phyloP scores from a whole-genome alignment of 2,888 invertebrate species.

The Thymelicus sylvestris region DNA sequence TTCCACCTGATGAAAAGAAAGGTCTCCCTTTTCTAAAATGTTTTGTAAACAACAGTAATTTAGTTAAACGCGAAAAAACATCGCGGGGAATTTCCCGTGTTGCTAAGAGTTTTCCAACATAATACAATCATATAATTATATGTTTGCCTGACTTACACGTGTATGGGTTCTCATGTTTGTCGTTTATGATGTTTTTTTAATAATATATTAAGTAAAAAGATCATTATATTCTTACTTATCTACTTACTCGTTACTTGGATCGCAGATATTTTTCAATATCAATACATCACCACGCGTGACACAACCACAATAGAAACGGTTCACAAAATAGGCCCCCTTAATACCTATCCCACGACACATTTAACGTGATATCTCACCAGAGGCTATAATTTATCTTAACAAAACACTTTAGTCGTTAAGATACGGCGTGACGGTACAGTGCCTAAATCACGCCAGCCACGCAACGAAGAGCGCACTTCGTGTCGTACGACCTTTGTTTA shows the following conservation, averaged over 20 bases:
- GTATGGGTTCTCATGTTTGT: too few relatives aligned
- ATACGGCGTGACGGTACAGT: constrained; percentile 38
- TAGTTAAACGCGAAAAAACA: too few relatives aligned
- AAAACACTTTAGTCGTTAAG: constrained; percentile 35
- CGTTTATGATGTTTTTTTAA: too few relatives aligned
- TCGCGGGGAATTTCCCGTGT: too few relatives aligned
- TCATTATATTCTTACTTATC: too few relatives aligned
- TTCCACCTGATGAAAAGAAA: too few relatives aligned
- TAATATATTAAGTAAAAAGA: too few relatives aligned
- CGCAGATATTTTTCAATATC: not conserved
- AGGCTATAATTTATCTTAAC: constrained; percentile 36
- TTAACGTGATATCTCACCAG: constrained; percentile 30
- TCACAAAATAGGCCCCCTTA: constrained; percentile 22
- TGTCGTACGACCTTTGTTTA: constrained; percentile 19
- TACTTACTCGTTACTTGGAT: too few relatives aligned
- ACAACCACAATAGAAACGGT: not conserved
- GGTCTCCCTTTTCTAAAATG: too few relatives aligned
- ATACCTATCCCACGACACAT: constrained; percentile 28
- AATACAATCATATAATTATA: not conserved
- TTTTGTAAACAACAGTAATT: too few relatives aligned
- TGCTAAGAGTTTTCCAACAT: not conserved
- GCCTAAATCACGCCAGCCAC: constrained; percentile 46
- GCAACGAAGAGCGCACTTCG: constrained; percentile 3
- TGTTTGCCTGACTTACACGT: too few relatives aligned
- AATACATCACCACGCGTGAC: not conserved